Evolutionary conservation across 2,113 vertebrate species (phyloP), one percentile per base, ranked within the genome.

Genomic region (Hepsetus odoe): DNA sequence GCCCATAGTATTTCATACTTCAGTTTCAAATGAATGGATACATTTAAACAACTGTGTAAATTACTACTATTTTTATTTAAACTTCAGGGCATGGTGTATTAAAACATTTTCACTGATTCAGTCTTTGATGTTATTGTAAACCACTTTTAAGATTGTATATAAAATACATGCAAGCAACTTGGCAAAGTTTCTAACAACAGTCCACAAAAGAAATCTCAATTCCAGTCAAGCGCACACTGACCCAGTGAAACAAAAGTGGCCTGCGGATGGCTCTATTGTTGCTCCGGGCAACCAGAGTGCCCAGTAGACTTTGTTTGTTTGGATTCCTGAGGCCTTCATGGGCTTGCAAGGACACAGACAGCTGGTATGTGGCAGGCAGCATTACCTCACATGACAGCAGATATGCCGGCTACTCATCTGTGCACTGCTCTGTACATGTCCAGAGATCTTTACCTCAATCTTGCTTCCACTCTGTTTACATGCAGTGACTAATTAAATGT

Each of bases 161-260:
- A 38, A 55, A 38, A n/a, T 7, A 9, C 14, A 22, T 12, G 61
- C 61, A 38, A 38, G n/a, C n/a, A 38, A 61, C 40, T 71, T 70
- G 55, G 26, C 38, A 32, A 18, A 1, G 12, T 28, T 38, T n/a
- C 30, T 55, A 35, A 51, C 16, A 66, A n/a, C 28, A 33, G 20
- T 55, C 12, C 55, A 77, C 76, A 70, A 81, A 65, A 76, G 67
- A 53, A 32, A 30, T 64, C 56, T 71, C 58, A 24, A 30, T 72
- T 81, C 49, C 79, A 74, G 72, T 71, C 33, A 28, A 77, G 16
- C 26, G 7, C 28, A 32, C 53, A 77, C 28, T 70, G 66, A 70
- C 51, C 53, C 53, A 46, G 40, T 49, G 51, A 71, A 53, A 81
- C 79, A 81, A 76, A 76, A 68, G 73, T 20, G 73, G 55, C 67